These are phyloP conservation scores for Heliothis peltigera DNA, from an alignment of 2,888 invertebrate species.

Conservation along the genomic window DNA sequence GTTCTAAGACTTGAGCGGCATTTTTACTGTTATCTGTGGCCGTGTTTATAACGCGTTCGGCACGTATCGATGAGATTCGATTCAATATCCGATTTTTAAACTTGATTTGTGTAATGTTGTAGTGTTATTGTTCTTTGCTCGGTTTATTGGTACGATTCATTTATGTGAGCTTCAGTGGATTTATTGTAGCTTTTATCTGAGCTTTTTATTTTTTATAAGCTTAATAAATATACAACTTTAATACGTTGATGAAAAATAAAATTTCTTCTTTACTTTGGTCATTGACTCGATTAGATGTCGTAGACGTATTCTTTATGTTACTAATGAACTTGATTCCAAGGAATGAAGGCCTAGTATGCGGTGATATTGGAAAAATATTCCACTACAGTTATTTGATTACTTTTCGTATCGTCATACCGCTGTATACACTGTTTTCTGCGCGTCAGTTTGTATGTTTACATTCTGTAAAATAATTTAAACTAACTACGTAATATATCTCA, in stretches of 20 bases:
- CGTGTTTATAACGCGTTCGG: conserved; percentile 47
- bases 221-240: not conserved
- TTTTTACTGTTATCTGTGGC: conserved; percentile 58
- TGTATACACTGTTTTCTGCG: conserved; percentile 30
- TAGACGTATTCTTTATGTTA: conserved; percentile 36
- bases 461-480: conserved; percentile 29
- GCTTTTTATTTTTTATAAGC: not conserved
- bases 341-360: conserved; percentile 22
- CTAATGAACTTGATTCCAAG: conserved; percentile 36
- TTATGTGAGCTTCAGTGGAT: not conserved
- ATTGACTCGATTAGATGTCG: conserved; percentile 33
- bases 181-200: not conserved
- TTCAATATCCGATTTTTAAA: conserved; percentile 41
- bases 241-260: no score
- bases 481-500: conserved; percentile 37
- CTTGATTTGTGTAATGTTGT: conserved; percentile 39
- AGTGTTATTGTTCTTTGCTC: conserved; percentile 20
- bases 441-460: conserved; percentile 10
- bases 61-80: conserved; percentile 36
- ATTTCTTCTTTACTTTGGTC: conserved; percentile 33
- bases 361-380: conserved; percentile 21
- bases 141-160: conserved; percentile 8
- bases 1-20: conserved; percentile 42
- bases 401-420: conserved; percentile 12
- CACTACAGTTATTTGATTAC: conserved; percentile 27